phyloP scores from a whole-genome alignment of 2,888 invertebrate genomes.

The Notodonta dromedarius region DNA sequence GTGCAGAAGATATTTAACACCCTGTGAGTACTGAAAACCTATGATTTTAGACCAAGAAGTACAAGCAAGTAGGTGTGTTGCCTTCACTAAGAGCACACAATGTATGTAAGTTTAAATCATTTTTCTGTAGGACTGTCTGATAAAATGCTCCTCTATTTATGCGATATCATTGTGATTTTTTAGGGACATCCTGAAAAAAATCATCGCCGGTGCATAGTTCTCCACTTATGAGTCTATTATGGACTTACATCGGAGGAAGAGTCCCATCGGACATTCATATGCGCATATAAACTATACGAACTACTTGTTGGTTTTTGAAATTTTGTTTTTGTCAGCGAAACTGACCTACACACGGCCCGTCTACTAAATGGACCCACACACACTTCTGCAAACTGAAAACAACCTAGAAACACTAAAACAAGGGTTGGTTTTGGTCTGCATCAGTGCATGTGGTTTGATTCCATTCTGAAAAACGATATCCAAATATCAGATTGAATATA shows the following conservation, averaged over 20 bases:
- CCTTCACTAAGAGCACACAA: too few species aligned
- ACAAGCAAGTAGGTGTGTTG: too few species aligned
- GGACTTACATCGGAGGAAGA: neutral
- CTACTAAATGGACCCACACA: too few species aligned
- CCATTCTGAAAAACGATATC: too few species aligned
- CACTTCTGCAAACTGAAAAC: too few species aligned
- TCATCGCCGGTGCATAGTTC: neutral
- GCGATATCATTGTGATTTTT: neutral
- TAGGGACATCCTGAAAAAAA: neutral
- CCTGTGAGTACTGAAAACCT: slow-evolving; percentile 85
- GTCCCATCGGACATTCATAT: neutral
- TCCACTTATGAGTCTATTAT: neutral
- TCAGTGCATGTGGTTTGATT: too few species aligned
- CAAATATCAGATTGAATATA: neutral
- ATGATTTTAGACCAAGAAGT: neutral
- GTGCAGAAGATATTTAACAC: slow-evolving; percentile 96
- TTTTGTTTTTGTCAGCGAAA: neutral
- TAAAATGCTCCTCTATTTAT: too few species aligned
- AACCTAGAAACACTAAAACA: too few species aligned
- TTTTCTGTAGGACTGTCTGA: too few species aligned
- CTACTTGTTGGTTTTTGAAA: neutral
- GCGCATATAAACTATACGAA: neutral
- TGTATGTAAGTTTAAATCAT: too few species aligned
- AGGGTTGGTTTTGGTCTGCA: too few species aligned
- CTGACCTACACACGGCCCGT: neutral